Conservation (phyloP, 2,113 vertebrate species). For the Hyla sarda region DNA sequence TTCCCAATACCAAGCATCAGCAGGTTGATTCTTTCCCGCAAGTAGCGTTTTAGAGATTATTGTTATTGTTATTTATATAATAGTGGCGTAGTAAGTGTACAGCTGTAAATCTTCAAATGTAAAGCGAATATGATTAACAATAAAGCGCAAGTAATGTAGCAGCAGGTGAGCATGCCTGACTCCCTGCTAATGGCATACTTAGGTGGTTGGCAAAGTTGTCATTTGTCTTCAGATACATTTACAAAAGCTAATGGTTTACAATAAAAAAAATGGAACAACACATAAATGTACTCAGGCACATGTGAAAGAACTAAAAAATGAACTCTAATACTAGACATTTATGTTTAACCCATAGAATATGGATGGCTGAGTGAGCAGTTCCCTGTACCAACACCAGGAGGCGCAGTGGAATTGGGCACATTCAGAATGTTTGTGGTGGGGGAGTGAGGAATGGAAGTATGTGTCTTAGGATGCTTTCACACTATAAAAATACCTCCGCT, state of each 20-base stretch:
- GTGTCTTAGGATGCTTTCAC: no score
- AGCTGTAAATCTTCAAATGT: not conserved
- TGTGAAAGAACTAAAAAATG: not conserved
- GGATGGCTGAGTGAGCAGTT: no score
- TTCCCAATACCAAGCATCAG: not conserved
- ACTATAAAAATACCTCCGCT: no score
- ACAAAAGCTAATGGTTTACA: not conserved
- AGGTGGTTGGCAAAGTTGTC: not conserved
- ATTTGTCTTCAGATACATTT: not conserved
- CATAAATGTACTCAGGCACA: not conserved
- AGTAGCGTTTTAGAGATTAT: not conserved
- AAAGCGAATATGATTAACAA: not conserved
- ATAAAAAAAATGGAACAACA: not conserved
- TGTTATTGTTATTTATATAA: slow-evolving; percentile 1
- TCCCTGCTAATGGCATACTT: not conserved
- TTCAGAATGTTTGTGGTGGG: no score
- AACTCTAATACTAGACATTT: not conserved
- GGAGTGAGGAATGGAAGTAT: no score
- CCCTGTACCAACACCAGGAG: no score
- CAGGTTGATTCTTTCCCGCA: not conserved
- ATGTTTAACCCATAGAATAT: not conserved
- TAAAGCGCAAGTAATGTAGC: not conserved
- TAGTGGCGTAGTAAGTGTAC: not conserved
- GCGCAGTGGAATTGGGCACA: no score
- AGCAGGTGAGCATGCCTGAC: not conserved